Evolutionary conservation across 2,888 invertebrate genomes (phyloP).

Genomic region (Epirrita christyi): DNA sequence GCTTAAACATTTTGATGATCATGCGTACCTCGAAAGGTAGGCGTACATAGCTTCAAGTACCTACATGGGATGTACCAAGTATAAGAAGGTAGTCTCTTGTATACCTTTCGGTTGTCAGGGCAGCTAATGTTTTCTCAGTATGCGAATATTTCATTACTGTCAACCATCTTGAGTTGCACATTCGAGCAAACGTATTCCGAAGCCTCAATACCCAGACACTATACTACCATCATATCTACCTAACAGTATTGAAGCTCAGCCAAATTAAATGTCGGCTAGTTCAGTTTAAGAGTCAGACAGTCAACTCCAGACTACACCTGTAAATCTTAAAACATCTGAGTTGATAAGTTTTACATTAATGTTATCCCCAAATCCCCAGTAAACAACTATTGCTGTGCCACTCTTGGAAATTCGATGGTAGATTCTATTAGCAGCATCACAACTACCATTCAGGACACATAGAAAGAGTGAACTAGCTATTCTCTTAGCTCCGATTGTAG

Average conservation of each 20-base stretch:
- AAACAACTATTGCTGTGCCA: too few relatives aligned
- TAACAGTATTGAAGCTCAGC: slow-evolving; percentile 3
- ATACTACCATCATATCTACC: slow-evolving; percentile 9
- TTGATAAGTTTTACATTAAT: too few relatives aligned
- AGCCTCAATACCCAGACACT: slow-evolving; percentile 28
- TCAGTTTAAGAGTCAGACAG: neutral
- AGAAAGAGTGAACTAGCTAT: slow-evolving; percentile 8
- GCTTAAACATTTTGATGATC: neutral
- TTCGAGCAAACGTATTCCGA: slow-evolving; percentile 29
- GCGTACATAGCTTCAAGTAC: too few relatives aligned
- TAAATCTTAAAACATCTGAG: too few relatives aligned
- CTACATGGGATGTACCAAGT: too few relatives aligned
- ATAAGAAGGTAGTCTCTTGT: neutral
- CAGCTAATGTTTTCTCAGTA: slow-evolving; percentile 21
- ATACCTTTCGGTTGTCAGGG: neutral
- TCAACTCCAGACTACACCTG: too few relatives aligned
- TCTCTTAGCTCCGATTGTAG: slow-evolving; percentile 14
- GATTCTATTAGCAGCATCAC: too few relatives aligned
- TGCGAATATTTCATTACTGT: slow-evolving; percentile 30
- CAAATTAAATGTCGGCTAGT: slow-evolving; percentile 1
- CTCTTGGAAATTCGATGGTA: too few relatives aligned
- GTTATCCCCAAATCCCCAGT: too few relatives aligned
- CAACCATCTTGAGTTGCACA: slow-evolving; percentile 32
- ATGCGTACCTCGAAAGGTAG: neutral
- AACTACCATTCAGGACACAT: neutral